A percentile compares a stretch with the other conserved stretches of the same genome.
These are phyloP conservation scores for Corynorhinus townsendii DNA, from an alignment of 2,113 vertebrate genomes.

Conservation along the genomic window DNA sequence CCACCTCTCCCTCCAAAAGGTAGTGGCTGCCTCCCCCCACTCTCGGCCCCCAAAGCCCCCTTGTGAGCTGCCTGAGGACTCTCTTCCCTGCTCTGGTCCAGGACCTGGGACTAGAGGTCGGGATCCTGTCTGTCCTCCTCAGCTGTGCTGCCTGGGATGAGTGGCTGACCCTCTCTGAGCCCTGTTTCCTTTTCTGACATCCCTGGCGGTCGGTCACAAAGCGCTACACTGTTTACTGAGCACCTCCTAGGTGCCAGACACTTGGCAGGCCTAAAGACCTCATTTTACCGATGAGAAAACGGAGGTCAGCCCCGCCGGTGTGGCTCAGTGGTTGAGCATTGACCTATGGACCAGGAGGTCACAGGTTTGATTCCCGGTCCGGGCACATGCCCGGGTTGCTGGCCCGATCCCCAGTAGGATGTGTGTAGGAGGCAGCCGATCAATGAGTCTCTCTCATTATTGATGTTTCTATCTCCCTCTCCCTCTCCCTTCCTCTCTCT, in stretches of 20 bases:
- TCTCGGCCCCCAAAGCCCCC: too few relatives aligned
- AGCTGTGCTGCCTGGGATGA: not conserved
- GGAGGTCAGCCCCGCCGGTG: not conserved
- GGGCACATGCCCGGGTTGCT: too few relatives aligned
- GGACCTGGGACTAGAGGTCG: not conserved
- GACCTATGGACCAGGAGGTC: too few relatives aligned
- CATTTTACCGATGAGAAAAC: not conserved
- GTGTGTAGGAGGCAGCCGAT: too few relatives aligned
- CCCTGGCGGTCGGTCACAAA: accelerated
- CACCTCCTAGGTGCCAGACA: not conserved
- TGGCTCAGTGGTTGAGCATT: too few relatives aligned
- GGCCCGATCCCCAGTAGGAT: too few relatives aligned
- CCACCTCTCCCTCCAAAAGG: not conserved
- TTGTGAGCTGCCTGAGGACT: not conserved
- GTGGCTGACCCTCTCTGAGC: not conserved
- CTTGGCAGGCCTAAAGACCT: not conserved
- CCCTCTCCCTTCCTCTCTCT: too few relatives aligned
- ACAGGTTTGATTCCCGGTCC: too few relatives aligned
- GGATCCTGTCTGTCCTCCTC: not conserved
- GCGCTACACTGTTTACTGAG: not conserved
- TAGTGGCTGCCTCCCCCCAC: accelerated
- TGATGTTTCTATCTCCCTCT: too few relatives aligned
- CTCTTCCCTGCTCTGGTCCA: not conserved
- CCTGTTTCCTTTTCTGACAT: not conserved
- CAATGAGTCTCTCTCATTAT: too few relatives aligned